Evolutionary conservation across 2,113 vertebrate genomes (phyloP).

Genomic region (Mobula birostris): DNA sequence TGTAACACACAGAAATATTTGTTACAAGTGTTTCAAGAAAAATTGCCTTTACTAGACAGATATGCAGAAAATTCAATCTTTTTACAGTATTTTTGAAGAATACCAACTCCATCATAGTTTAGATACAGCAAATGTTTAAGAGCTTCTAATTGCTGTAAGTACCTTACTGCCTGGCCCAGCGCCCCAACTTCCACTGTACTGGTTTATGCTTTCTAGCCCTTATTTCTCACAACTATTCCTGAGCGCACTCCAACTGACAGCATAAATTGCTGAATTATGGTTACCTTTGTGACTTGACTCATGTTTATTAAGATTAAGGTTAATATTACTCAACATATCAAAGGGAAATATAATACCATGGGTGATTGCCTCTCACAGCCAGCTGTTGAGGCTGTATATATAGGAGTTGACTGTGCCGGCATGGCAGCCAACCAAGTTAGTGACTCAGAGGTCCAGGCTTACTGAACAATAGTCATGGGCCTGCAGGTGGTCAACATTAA

Average conservation of each 20-base stretch:
- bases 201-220: not conserved
- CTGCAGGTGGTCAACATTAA: too few relatives aligned
- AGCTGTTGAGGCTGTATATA: too few relatives aligned
- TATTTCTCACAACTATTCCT: not conserved
- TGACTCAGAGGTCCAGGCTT: too few relatives aligned
- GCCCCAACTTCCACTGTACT: not conserved
- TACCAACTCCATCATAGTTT: not conserved
- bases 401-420: too few relatives aligned
- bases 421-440: too few relatives aligned
- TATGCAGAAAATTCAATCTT: not conserved
- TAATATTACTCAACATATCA: too few relatives aligned
- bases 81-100: not conserved
- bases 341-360: too few relatives aligned
- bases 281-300: too few relatives aligned
- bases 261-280: too few relatives aligned
- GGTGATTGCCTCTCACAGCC: too few relatives aligned
- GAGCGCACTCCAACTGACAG: not conserved
- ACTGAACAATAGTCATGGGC: too few relatives aligned
- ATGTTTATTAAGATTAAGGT: too few relatives aligned
- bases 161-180: not conserved
- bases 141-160: not conserved
- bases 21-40: not conserved
- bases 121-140: not conserved
- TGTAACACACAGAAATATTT: not conserved
- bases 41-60: not conserved